Percentiles rank a stretch among this genome's conserved stretches.
phyloP scores from a whole-genome alignment of 1,140 invertebrate genomes.

The Drosophila persimilis region DNA sequence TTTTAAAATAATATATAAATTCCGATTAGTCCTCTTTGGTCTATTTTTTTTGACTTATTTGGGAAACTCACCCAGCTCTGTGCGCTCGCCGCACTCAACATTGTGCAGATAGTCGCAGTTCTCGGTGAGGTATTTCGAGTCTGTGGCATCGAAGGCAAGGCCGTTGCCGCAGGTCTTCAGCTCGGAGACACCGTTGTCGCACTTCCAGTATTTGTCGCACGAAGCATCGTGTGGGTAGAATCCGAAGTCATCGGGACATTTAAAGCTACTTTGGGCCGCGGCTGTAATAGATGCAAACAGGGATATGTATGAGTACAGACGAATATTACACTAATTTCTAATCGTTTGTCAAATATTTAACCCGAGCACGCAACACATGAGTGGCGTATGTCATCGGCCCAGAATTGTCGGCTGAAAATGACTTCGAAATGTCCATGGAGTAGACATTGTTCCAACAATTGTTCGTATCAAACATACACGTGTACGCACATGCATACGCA shows the following conservation, averaged over 20 bases:
- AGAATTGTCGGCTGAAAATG: slow-evolving; percentile 1
- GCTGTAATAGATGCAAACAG: slow-evolving; percentile 83
- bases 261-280: slow-evolving; percentile 91
- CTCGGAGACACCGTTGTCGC: slow-evolving; percentile 93
- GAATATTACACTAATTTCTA: slow-evolving; percentile 7
- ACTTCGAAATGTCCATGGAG: neutral
- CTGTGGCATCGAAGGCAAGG: slow-evolving; percentile 94
- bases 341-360: neutral
- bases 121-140: slow-evolving; percentile 94
- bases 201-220: slow-evolving; percentile 98
- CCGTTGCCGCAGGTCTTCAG: slow-evolving; percentile 97
- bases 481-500: slow-evolving; percentile 18
- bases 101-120: slow-evolving; percentile 98
- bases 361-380: too few relatives aligned
- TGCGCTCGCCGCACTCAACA: slow-evolving; percentile 95
- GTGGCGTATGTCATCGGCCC: neutral
- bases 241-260: slow-evolving; percentile 97
- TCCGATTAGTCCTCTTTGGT: too few relatives aligned
- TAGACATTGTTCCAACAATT: neutral
- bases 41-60: too few relatives aligned
- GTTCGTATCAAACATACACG: slow-evolving; percentile 20
- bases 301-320: slow-evolving; percentile 9
- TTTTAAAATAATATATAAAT: too few relatives aligned
- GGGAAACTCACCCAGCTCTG: slow-evolving; percentile 88
- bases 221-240: slow-evolving; percentile 95